Evolutionary conservation across 2,888 invertebrate species (phyloP).

Genomic region (Anthrax anthrax): DNA sequence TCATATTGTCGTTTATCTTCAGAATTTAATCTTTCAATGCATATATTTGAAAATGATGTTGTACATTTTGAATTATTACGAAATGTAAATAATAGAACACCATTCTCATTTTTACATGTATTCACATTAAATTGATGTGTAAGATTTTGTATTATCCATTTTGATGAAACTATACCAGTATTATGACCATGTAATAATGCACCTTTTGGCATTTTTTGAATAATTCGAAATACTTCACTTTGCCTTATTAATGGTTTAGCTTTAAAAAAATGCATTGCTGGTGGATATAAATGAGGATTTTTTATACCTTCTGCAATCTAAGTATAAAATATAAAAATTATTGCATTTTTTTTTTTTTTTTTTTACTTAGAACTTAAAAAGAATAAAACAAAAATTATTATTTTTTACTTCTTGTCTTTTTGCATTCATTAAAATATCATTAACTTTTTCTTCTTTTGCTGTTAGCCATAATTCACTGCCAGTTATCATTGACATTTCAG

Average conservation of each 20-base stretch:
- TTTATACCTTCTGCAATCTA: slow-evolving; percentile 17
- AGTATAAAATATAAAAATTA: not conserved
- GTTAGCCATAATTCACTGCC: slow-evolving; percentile 24
- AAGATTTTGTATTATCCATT: slow-evolving; percentile 39
- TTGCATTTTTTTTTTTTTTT: not conserved
- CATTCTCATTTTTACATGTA: slow-evolving; percentile 26
- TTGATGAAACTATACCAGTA: slow-evolving; percentile 38
- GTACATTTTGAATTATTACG: slow-evolving; percentile 22
- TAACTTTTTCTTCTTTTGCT: slow-evolving; percentile 20
- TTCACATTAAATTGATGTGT: slow-evolving; percentile 35
- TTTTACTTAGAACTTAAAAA: no score
- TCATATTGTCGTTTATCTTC: slow-evolving; percentile 39
- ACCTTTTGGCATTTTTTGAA: slow-evolving; percentile 46
- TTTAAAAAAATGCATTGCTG: slow-evolving; percentile 42
- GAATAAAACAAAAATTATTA: no score
- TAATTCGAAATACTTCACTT: slow-evolving; percentile 43
- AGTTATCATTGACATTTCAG: slow-evolving; percentile 24
- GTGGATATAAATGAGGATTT: slow-evolving; percentile 36
- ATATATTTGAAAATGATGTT: slow-evolving; percentile 29
- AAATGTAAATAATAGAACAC: slow-evolving; percentile 29
- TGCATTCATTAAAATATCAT: slow-evolving; percentile 25
- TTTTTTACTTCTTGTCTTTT: slow-evolving; percentile 26
- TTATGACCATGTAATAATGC: slow-evolving; percentile 43
- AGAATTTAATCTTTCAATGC: slow-evolving; percentile 35
- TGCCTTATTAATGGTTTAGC: slow-evolving; percentile 38